Evolutionary conservation across 2,113 vertebrate genomes (phyloP), one percentile per base, ranked within the genome.

Genomic region (Thomomys bottae): DNA sequence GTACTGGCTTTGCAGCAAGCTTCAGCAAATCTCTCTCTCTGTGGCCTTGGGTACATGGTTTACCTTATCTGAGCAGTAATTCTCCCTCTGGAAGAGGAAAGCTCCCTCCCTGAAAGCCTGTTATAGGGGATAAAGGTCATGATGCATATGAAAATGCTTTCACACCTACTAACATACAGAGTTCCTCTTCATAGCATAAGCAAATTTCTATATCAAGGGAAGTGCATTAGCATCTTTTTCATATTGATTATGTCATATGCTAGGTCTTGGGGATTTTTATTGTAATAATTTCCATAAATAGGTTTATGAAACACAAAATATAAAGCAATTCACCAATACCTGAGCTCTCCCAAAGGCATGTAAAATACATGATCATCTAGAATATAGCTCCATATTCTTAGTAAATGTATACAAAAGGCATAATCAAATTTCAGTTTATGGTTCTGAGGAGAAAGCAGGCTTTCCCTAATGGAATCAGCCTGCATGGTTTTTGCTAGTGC

Each of bases 131-230:
- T 28, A 30, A 59, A 68, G 5, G 12, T 20, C 11, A n/a, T 0
- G 7, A 49, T 4, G 5, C 3, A 2, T 0, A 0, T 38, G 26
- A 5, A 17, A n/a, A 71, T 72, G 9, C 15, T 1, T 8, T 11
- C 6, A 82, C n/a, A 45, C n/a, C 17, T 38, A n/a, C 23, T 70
- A 54, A 24, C 30, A n/a, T 6, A 18, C 24, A 3, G 18, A 34
- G n/a, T 30, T 17, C 8, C 1, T 28, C 1, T 3, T 57, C 21
- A 5, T 34, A 12, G 3, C 45, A 36, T 0, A 14, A 72, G 10
- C 21, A 59, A n/a, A 81, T 49, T 42, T 83, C 2, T 21, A 59
- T 38, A 54, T 32, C 21, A 28, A 28, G 79, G 2, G 38, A 72
- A 72, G 2, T 7, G 1, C 0, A 23, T n/a, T 30, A 45, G 15